Conservation (phyloP, 1,140 invertebrate genomes). For the Panonychus citri region DNA sequence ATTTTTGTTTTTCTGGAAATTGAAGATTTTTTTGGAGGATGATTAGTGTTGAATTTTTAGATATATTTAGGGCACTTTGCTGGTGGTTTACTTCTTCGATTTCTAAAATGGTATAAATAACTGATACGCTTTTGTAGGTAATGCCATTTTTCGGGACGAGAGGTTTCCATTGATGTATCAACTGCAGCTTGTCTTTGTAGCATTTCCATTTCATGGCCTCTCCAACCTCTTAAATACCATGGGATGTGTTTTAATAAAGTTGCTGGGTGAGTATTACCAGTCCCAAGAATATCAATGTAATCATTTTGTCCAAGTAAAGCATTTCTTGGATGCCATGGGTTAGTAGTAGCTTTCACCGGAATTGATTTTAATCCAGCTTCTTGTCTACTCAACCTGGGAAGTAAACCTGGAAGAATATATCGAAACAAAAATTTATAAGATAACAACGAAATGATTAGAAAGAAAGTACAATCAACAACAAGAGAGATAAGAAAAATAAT, state of each 20-base stretch:
- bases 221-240: slow-evolving; percentile 56
- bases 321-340: slow-evolving; percentile 41
- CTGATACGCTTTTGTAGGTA: slow-evolving; percentile 42
- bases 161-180: slow-evolving; percentile 30
- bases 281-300: slow-evolving; percentile 76
- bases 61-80: background rate
- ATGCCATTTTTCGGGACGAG: slow-evolving; percentile 47
- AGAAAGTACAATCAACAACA: no score
- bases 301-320: slow-evolving; percentile 85
- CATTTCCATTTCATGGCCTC: slow-evolving; percentile 54
- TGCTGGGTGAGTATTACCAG: slow-evolving; percentile 50
- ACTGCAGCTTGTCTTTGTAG: slow-evolving; percentile 48
- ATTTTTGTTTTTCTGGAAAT: no score
- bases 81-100: slow-evolving; percentile 24
- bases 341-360: slow-evolving; percentile 20
- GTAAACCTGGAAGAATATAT: background rate
- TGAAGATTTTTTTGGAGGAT: no score
- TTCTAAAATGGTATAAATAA: slow-evolving; percentile 47
- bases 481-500: no score
- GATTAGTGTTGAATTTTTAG: no score
- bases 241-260: slow-evolving; percentile 60
- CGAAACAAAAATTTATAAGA: background rate
- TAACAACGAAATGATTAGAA: background rate
- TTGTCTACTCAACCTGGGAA: background rate
- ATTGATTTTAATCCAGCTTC: background rate